Evolutionary conservation across 2,888 invertebrate genomes (phyloP).

Genomic region (Conchocele bisecta): DNA sequence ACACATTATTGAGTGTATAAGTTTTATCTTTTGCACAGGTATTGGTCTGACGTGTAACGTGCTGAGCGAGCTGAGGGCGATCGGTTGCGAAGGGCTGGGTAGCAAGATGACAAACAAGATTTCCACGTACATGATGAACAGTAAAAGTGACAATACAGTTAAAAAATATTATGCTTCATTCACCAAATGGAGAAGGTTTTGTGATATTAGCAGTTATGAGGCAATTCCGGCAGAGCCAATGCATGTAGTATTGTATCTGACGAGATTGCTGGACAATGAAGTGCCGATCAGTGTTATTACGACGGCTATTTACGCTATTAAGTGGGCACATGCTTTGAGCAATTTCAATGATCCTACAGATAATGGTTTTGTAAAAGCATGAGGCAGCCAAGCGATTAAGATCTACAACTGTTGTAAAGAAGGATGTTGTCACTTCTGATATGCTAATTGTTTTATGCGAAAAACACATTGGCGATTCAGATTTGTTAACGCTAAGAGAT

Average conservation of each 20-base stretch:
- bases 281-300: background rate
- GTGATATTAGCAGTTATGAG: background rate
- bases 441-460: constrained; percentile 22
- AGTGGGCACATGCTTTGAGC: constrained; percentile 32
- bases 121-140: background rate
- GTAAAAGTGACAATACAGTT: constrained; percentile 18
- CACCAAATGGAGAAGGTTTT: constrained; percentile 17
- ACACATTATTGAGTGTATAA: background rate
- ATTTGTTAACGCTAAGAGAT: constrained; percentile 25
- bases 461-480: background rate
- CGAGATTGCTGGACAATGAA: constrained; percentile 1
- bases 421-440: constrained; percentile 30
- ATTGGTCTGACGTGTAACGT: background rate
- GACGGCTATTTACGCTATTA: constrained; percentile 27
- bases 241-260: constrained; percentile 27
- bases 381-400: constrained; percentile 26
- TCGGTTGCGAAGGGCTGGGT: background rate
- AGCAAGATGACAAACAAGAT: background rate
- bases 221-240: constrained; percentile 25
- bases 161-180: constrained; percentile 17
- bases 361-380: constrained; percentile 16
- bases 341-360: constrained; percentile 19
- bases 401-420: constrained; percentile 13
- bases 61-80: background rate
- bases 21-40: constrained; percentile 4